Base-by-base conservation (phyloP, 2,113 vertebrate species). In the Daphoenositta chrysoptera region DNA sequence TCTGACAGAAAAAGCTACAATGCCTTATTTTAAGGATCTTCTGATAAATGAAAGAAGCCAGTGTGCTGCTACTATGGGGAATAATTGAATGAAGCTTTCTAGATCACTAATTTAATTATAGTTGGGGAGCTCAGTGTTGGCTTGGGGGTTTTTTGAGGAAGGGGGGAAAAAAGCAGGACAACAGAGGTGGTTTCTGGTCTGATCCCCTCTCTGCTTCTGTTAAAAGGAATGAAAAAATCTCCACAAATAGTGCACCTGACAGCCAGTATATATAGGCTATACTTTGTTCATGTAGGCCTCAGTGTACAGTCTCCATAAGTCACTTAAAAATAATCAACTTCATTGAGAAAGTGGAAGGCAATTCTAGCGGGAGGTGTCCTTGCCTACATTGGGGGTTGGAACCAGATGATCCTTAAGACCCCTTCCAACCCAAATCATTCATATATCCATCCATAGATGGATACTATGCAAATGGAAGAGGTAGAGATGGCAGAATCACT, bases 11-110 rank as follows among this genome's bases (percentile, higher is more conserved):
- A 90, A 75, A 94, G 83, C 88, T 95, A 47, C n/a, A 91, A 86
- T 73, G 54, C 27, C 76, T 97, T 91, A 83, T 81, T 97, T 93
- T 95, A 96, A 97, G 63, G 64, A 90, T 87, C 33, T 84, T 71
- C 27, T 78, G 56, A 81, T 57, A 78, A 94, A 94, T 30, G 8
- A 85, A 92, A 69, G 39, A 85, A 94, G 40, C n/a, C 37, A 23
- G 6, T 60, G 17, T 37, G 44, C 26, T 69, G 16, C 35, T 63
- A 51, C 22, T 66, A 54, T 14, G 31, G 35, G 79, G 11, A 76
- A 65, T 31, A 77, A 77, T 44, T 73, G 40, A 45, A 50, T 19
- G n/a, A 44, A 51, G 21, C 10, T 87, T 94, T 87, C 37, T 48
- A 19, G 20, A 84, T 51, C 47, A 56, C 12, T 13, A 64, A 83